Conservation (phyloP, 2,113 vertebrate species). For the Typhlomys cinereus region DNA sequence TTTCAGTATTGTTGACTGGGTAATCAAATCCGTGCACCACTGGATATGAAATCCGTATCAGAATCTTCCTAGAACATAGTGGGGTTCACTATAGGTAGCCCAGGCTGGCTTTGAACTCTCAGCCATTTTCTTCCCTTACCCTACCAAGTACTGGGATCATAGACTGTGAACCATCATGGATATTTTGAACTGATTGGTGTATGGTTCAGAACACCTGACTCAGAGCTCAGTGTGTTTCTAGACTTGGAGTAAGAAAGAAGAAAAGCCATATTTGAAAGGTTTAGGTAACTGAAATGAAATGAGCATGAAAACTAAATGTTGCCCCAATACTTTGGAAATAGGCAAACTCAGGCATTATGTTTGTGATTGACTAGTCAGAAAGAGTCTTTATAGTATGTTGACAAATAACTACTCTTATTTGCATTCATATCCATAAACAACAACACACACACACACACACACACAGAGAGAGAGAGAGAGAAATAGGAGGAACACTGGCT, state of each 20-base stretch:
- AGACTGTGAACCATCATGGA: not conserved
- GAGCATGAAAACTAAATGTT: not conserved
- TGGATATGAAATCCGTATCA: not conserved
- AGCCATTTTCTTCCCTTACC: not conserved
- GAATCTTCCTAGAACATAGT: not conserved
- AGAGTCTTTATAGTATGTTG: not conserved
- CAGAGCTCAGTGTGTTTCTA: not conserved
- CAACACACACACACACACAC: not conserved
- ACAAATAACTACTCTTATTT: not conserved
- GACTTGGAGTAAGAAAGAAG: rapidly evolving
- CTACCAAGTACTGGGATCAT: not conserved
- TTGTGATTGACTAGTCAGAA: not conserved
- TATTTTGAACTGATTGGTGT: not conserved
- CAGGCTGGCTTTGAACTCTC: not conserved
- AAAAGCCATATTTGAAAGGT: rapidly evolving
- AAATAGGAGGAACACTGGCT: too few relatives aligned
- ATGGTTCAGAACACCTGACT: not conserved
- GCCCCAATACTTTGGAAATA: not conserved
- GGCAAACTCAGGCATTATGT: not conserved
- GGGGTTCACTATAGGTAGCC: not conserved
- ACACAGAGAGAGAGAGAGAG: not conserved
- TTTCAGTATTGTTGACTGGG: not conserved
- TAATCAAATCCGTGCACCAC: not conserved
- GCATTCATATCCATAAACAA: not conserved
- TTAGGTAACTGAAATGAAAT: not conserved